Percentiles rank a stretch among this genome's conserved stretches.
Evolutionary conservation across 2,113 vertebrate species (phyloP).

Genomic region (Oophaga pumilio): DNA sequence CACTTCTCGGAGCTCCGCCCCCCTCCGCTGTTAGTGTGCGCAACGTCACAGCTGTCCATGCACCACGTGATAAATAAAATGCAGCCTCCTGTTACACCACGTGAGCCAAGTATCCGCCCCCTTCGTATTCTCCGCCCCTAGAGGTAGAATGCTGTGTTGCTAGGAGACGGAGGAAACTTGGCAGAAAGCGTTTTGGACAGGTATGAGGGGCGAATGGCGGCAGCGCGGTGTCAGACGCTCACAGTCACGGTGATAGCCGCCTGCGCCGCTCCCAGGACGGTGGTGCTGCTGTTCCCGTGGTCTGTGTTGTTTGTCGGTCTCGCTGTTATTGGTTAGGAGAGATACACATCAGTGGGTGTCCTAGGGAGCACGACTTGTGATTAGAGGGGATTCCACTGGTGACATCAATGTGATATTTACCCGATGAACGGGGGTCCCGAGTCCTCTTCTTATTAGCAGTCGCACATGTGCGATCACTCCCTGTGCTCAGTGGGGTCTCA

Average conservation of each 20-base stretch:
- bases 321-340: too few relatives aligned
- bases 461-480: too few relatives aligned
- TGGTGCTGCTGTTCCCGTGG: too few relatives aligned
- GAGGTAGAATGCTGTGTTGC: background rate
- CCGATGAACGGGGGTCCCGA: too few relatives aligned
- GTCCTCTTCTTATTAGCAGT: too few relatives aligned
- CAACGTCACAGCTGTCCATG: background rate
- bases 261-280: too few relatives aligned
- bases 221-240: background rate
- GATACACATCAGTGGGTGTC: too few relatives aligned
- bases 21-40: background rate
- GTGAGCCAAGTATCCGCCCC: background rate
- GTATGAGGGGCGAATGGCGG: background rate
- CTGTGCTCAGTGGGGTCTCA: too few relatives aligned
- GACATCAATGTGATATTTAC: too few relatives aligned
- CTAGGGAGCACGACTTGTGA: too few relatives aligned
- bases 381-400: too few relatives aligned
- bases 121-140: background rate
- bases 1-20: too few relatives aligned
- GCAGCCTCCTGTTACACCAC: background rate
- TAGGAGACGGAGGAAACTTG: constrained; percentile 31
- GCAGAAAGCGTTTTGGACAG: background rate
- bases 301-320: background rate
- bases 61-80: background rate
- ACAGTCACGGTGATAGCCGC: background rate